phyloP scores from a whole-genome alignment of 2,113 vertebrate species.

The Saccopteryx leptura region DNA sequence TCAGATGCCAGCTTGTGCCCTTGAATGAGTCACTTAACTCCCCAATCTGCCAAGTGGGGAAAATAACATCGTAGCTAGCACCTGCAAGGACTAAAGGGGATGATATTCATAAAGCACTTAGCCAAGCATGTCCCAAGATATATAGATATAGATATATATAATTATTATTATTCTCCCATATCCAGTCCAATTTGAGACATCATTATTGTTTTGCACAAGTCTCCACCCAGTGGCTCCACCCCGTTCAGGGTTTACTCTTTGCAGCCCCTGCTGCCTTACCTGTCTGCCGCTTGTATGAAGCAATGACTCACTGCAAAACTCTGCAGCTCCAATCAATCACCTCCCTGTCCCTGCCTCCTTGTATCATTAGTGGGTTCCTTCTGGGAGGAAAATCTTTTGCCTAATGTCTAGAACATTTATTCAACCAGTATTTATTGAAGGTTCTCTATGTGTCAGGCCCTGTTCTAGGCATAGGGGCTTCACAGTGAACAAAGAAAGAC shows the following conservation, averaged over 20 bases:
- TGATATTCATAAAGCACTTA: neutral
- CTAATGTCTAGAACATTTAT: neutral
- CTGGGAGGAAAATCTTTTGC: conserved; percentile 9
- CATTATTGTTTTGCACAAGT: conserved; percentile 29
- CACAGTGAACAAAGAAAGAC: neutral
- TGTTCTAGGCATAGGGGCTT: neutral
- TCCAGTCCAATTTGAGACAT: conserved; percentile 19
- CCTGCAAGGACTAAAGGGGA: neutral
- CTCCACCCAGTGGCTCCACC: conserved; percentile 62
- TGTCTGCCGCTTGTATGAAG: conserved; percentile 59
- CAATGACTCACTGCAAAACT: conserved; percentile 74
- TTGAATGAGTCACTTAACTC: neutral
- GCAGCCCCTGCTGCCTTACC: conserved; percentile 63
- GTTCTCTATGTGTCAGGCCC: neutral
- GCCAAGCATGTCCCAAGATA: neutral
- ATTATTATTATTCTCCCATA: neutral
- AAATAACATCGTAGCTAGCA: neutral
- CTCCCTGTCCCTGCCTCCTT: conserved; percentile 38
- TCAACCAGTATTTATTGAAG: conserved; percentile 2
- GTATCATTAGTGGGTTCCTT: conserved; percentile 39
- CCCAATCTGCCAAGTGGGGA: neutral
- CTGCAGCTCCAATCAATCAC: conserved; percentile 70
- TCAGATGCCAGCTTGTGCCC: neutral
- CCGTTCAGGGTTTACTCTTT: neutral
- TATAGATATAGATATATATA: no score